Base-by-base conservation (phyloP, 2,797 vertebrate genomes). In the Prunella strophiata region DNA sequence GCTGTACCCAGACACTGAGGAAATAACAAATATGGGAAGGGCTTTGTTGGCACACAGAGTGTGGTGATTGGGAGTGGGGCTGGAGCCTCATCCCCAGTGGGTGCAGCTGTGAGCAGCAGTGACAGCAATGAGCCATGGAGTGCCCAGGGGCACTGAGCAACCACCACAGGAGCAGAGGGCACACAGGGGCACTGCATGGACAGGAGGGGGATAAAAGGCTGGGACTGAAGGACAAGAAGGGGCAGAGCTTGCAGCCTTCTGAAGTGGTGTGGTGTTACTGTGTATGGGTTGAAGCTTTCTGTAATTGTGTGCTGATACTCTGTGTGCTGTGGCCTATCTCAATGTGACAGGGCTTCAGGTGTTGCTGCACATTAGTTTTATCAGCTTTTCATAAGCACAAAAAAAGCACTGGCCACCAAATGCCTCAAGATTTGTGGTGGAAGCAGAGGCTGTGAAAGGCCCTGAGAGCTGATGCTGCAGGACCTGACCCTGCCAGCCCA, bases 191-290 rank as follows among this genome's bases (percentile, higher is more conserved):
- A 29, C 3, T 2, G 58, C 18, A 20, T 5, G 12, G 7, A 14
- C 36, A 40, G 5, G 36, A 29, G 26, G 58, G 40, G 36, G 26
- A 29, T 40, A 10, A 40, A 61, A 40, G 26, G 26, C 0, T 29
- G 58, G 36, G 36, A n/a, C 26, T 40, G 0, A 0, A 61, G 18
- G 2, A 29, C 36, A 29, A 14, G 26, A 20, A 20, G 26, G 26
- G 10, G 55, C 4, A 3, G n/a, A 16, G 3, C 2, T 38, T 59
- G 58, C 5, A 59, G 36, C 2, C 4, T 40, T 40, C 36, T 40
- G 4, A 7, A 20, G 58, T 4, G 26, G 2, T 7, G 0, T 3
- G 58, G 1, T 40, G 1, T 20, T 14, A 0, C 12, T 61, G 0
- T 61, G 3, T 5, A 2, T 20, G 36, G 58, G 58, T 40, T 29